phyloP scores from a whole-genome alignment of 2,888 invertebrate species.

The Ophonus ardosiacus region DNA sequence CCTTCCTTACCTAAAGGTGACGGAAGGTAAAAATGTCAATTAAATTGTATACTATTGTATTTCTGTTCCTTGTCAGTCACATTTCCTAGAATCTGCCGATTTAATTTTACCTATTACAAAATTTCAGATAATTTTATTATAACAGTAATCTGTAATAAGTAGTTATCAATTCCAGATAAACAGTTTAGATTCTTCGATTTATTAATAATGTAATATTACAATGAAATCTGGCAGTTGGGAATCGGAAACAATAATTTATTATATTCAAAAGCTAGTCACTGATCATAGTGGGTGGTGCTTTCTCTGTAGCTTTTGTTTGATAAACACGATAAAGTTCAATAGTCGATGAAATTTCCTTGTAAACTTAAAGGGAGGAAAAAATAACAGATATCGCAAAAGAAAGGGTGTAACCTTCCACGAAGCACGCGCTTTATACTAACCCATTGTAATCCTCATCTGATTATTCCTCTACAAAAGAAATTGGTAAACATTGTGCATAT shows the following conservation, averaged over 20 bases:
- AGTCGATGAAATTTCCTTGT: constrained; percentile 39
- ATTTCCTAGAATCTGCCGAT: not conserved
- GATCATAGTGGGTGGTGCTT: constrained; percentile 9
- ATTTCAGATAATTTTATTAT: not conserved
- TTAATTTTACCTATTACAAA: not conserved
- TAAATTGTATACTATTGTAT: not conserved
- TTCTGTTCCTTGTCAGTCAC: not conserved
- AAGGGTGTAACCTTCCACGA: constrained; percentile 43
- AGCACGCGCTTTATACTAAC: constrained; percentile 13
- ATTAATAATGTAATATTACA: constrained; percentile 15
- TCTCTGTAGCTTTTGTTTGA: constrained; percentile 7
- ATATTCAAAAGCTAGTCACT: not conserved
- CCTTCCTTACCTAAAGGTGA: too few species aligned
- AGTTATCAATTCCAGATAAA: not conserved
- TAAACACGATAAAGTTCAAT: constrained; percentile 14
- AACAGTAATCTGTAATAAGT: not conserved
- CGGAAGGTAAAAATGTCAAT: too few species aligned
- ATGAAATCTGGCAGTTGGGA: constrained; percentile 3
- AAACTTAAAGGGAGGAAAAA: constrained; percentile 6
- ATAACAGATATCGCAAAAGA: constrained; percentile 33
- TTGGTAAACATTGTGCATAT: constrained; percentile 26
- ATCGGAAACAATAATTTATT: constrained; percentile 18
- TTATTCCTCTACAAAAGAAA: constrained; percentile 24
- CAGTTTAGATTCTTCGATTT: not conserved
- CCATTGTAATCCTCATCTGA: not conserved